Conservation (phyloP, 2,888 invertebrate species). For the Spatulosminthurus flaviceps region DNA sequence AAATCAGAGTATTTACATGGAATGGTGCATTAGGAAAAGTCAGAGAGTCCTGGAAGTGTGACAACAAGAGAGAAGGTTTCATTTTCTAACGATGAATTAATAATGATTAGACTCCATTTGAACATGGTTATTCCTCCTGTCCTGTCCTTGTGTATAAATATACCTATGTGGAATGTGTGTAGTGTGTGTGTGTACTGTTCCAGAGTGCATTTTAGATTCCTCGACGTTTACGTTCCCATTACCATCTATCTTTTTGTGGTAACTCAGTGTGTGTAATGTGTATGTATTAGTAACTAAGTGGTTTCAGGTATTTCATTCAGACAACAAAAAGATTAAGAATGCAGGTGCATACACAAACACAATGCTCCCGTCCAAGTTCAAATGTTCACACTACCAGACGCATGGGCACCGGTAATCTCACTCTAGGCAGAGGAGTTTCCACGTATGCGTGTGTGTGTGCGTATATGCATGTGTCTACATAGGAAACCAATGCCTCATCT, state of each 20-base stretch:
- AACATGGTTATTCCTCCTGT: neutral
- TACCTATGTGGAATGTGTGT: too few relatives aligned
- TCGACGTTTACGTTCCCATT: too few relatives aligned
- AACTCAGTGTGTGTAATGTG: constrained; percentile 16
- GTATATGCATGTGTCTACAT: neutral
- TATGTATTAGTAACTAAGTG: constrained; percentile 3
- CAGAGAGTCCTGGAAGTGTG: neutral
- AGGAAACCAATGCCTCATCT: constrained; percentile 30
- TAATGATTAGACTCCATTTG: constrained; percentile 29
- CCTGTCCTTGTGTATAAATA: neutral
- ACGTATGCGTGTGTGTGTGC: too few relatives aligned
- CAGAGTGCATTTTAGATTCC: too few relatives aligned
- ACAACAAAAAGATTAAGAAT: neutral
- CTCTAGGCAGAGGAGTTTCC: too few relatives aligned
- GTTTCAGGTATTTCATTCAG: neutral
- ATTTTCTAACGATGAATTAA: constrained; percentile 29
- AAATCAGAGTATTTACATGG: neutral
- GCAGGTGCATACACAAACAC: too few relatives aligned
- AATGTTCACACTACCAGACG: too few relatives aligned
- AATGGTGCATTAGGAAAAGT: neutral
- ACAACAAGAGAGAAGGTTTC: constrained; percentile 8
- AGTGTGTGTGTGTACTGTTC: neutral
- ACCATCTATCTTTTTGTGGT: too few relatives aligned
- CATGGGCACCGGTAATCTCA: too few relatives aligned
- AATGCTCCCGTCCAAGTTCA: too few relatives aligned